Conservation (phyloP, 2,888 invertebrate genomes). For the Sthenelais limicola region DNA sequence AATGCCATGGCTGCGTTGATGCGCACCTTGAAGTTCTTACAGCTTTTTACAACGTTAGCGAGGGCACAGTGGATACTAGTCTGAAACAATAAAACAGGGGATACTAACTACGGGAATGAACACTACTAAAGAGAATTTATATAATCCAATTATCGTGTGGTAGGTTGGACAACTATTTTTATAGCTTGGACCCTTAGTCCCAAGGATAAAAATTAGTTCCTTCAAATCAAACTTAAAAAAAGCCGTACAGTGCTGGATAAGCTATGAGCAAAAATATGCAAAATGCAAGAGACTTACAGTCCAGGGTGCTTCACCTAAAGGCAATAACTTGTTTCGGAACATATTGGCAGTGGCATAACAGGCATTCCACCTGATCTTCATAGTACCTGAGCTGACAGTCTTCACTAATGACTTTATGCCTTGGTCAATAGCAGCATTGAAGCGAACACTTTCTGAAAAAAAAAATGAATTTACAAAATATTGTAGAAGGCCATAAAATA, state of each 20-base stretch:
- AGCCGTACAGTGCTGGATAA: too few species aligned
- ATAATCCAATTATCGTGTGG: too few species aligned
- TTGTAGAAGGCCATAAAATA: too few species aligned
- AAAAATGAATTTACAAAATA: too few species aligned
- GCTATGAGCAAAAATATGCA: too few species aligned
- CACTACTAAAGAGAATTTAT: too few species aligned
- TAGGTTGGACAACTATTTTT: too few species aligned
- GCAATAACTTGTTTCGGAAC: slow-evolving; percentile 76
- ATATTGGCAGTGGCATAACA: slow-evolving; percentile 89
- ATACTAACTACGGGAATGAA: too few species aligned
- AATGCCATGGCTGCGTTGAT: slow-evolving; percentile 88
- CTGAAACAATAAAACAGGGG: slow-evolving; percentile 73
- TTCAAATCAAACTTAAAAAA: too few species aligned
- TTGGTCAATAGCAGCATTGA: slow-evolving; percentile 57
- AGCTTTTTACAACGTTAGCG: slow-evolving; percentile 79
- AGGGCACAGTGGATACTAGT: slow-evolving; percentile 79
- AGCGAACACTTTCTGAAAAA: slow-evolving; percentile 46
- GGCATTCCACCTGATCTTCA: slow-evolving; percentile 94
- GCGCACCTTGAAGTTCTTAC: slow-evolving; percentile 90
- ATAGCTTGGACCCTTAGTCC: too few species aligned
- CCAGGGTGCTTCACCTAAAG: slow-evolving; percentile 73
- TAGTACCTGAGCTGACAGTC: slow-evolving; percentile 80
- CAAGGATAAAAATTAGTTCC: too few species aligned
- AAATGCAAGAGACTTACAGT: slow-evolving; percentile 74
- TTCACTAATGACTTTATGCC: slow-evolving; percentile 81